phyloP scores from a whole-genome alignment of 2,888 invertebrate species.

The Bombylius major region DNA sequence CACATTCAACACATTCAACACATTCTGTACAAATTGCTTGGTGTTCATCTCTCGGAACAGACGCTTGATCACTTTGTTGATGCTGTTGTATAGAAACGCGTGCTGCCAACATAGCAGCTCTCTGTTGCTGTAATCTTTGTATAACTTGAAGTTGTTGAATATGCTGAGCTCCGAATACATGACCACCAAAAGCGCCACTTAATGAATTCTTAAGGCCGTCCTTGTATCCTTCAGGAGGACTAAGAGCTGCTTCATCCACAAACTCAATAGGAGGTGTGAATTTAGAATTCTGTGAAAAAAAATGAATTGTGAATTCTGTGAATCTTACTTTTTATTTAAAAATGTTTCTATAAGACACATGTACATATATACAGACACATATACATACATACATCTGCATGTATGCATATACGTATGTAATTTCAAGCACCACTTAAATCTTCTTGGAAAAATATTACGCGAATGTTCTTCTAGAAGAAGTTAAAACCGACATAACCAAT shows the following conservation, averaged over 20 bases:
- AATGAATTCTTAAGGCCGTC: conserved; percentile 56
- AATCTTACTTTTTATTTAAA: too few species aligned
- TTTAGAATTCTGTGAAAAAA: conserved; percentile 39
- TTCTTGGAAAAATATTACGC: not conserved
- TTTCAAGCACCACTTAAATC: not conserved
- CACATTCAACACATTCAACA: conserved; percentile 37
- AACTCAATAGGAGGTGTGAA: conserved; percentile 59
- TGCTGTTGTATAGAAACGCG: conserved; percentile 16
- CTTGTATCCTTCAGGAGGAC: conserved; percentile 85
- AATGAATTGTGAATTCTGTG: not conserved
- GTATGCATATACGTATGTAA: not conserved
- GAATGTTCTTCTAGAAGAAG: too few species aligned
- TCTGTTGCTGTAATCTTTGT: conserved; percentile 48
- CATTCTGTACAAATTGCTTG: conserved; percentile 33
- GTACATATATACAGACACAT: too few species aligned
- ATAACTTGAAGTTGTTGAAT: conserved; percentile 48
- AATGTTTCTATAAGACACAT: too few species aligned
- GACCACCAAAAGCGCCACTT: conserved; percentile 46
- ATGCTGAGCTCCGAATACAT: conserved; percentile 53
- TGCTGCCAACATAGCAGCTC: conserved; percentile 32
- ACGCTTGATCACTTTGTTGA: conserved; percentile 3
- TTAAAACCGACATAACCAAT: too few species aligned
- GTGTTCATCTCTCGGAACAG: not conserved
- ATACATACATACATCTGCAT: too few species aligned
- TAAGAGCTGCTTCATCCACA: conserved; percentile 70